Evolutionary conservation across 2,797 vertebrate genomes (phyloP).

Genomic region (Bufotes viridis): DNA sequence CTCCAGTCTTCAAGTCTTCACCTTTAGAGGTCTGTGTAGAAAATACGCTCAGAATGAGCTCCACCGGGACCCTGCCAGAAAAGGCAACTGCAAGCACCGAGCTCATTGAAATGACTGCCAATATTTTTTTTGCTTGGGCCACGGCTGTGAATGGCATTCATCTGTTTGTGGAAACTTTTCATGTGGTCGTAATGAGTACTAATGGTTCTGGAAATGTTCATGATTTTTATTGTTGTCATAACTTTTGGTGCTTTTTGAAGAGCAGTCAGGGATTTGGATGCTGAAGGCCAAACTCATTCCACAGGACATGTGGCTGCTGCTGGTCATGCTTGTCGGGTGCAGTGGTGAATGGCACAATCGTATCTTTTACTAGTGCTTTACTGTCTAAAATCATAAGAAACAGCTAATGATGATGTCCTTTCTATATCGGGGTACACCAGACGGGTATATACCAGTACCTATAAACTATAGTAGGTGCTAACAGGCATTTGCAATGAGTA

Average conservation of each 20-base stretch:
- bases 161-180: constrained; percentile 57
- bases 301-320: constrained; percentile 21
- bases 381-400: background rate
- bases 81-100: constrained; percentile 7
- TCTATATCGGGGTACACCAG: background rate
- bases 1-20: constrained; percentile 48
- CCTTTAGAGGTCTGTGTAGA: constrained; percentile 53
- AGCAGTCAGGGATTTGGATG: constrained; percentile 50
- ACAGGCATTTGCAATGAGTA: background rate
- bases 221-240: constrained; percentile 55
- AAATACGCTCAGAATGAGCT: constrained; percentile 56
- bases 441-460: too few relatives aligned
- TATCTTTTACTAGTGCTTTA: background rate
- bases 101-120: constrained; percentile 49
- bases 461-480: background rate
- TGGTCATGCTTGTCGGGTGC: background rate
- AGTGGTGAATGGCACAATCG: background rate
- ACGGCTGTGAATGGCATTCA: constrained; percentile 49
- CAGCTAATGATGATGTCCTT: background rate
- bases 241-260: constrained; percentile 50
- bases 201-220: constrained; percentile 53
- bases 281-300: constrained; percentile 29
- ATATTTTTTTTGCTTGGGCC: constrained; percentile 34
- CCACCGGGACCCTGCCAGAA: constrained; percentile 53
- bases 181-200: constrained; percentile 55